phyloP scores from a whole-genome alignment of 1,140 invertebrate genomes.

The Calephelis nemesis region DNA sequence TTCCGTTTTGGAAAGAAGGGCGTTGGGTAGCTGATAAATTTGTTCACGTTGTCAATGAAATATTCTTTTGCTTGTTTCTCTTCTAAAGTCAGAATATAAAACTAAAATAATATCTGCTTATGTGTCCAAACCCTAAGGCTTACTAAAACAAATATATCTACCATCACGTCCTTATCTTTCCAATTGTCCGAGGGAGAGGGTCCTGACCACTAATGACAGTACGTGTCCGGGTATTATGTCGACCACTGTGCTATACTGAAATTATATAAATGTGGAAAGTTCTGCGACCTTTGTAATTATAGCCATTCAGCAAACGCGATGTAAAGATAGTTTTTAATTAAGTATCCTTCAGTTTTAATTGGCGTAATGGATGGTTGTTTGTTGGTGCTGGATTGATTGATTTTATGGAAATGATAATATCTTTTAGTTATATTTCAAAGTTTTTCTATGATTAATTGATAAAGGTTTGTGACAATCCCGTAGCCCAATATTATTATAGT shows the following conservation, averaged over 20 bases:
- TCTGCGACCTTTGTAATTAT: slow-evolving; percentile 17
- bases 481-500: too few relatives aligned
- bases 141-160: slow-evolving; percentile 6
- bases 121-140: background rate
- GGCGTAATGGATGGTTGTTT: background rate
- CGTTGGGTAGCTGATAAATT: too few relatives aligned
- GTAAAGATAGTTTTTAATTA: slow-evolving; percentile 16
- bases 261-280: slow-evolving; percentile 18
- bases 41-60: too few relatives aligned
- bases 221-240: slow-evolving; percentile 15
- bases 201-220: slow-evolving; percentile 10
- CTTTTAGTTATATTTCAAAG: background rate
- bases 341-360: slow-evolving; percentile 3
- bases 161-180: slow-evolving; percentile 17
- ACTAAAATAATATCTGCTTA: too few relatives aligned
- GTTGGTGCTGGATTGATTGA: background rate
- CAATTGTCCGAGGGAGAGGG: slow-evolving; percentile 13
- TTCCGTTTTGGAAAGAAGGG: too few relatives aligned
- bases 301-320: slow-evolving; percentile 10
- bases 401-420: background rate
- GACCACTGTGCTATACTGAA: background rate
- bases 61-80: too few relatives aligned
- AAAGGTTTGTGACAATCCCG: too few relatives aligned
- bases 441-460: too few relatives aligned
- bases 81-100: too few relatives aligned